Base-by-base conservation (phyloP, 30 jellyfish, hydroid and myxozoan genomes). In the Pelagia noctiluca region DNA sequence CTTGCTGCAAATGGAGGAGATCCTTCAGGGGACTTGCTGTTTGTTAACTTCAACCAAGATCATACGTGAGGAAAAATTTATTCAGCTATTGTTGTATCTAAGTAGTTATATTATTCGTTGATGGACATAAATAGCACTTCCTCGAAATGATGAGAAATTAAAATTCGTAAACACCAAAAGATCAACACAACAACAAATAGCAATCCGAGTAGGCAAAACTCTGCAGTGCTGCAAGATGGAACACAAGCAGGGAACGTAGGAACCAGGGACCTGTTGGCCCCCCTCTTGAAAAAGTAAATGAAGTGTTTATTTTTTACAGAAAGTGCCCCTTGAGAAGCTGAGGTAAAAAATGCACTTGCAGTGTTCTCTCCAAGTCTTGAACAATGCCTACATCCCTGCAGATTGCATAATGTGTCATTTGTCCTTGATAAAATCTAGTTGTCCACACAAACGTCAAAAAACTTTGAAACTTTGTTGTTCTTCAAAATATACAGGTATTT, bases 1-100 rank as follows among this genome's bases (percentile, higher is more conserved):
- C 94, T 93, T 35, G 97, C 98, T 36, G 98, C 98, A 25, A 93
- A 93, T 93, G 98, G 98, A 75, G 97, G 97, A 8, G 97, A 93
- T 73, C 98, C 98, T 54, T 60, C 96, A 25, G 98, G 98, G 60
- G 97, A 93, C 46, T 74, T 93, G 87, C 83, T 93, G 82, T 93
- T 93, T 71, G 95, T 73, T 33, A 93, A 93, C 77, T 93, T 86
- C 82, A 93, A 93, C 66, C 98, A 93, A 72, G 98, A 93, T 72
- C 49, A 37, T 65, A 93, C 98, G 98, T 93, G 68, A 63, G 98
- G 0, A 4, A 26, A 26, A 29, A 7, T 7, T 28, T 65, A n/a
- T 10, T n/a, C 32, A 21, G 4, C 5, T 54, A 54, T 1, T 67
- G 0, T 23, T 35, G 53, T 31, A 68, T 32, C 63, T 10, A 5